Percentiles rank a stretch among this genome's conserved stretches.
These are phyloP conservation scores for Drosophila ananassae DNA, from an alignment of 1,140 invertebrate species.

Conservation along the genomic window DNA sequence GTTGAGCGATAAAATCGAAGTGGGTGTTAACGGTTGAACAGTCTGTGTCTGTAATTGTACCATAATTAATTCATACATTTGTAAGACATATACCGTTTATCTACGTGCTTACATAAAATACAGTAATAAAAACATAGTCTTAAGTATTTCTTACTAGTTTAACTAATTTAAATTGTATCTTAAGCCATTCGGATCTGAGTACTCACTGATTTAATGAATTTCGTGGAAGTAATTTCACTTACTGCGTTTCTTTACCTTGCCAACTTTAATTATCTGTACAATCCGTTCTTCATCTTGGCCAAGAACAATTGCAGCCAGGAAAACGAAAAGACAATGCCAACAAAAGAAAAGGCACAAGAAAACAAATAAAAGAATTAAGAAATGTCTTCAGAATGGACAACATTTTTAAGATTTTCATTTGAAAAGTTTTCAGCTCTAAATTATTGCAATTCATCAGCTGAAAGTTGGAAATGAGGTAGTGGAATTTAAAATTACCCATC, in stretches of 20 bases:
- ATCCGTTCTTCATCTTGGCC: not conserved
- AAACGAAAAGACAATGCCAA: constrained; percentile 2
- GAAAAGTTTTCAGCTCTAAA: constrained; percentile 7
- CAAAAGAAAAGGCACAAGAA: not conserved
- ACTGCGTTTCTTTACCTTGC: constrained; percentile 3
- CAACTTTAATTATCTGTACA: constrained; percentile 7
- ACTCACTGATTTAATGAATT: not conserved
- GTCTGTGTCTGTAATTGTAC: not conserved
- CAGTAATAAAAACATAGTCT: not conserved
- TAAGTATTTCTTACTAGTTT: not conserved
- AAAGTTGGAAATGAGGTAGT: not conserved
- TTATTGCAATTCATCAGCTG: constrained; percentile 6
- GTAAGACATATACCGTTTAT: not conserved
- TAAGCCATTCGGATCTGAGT: not conserved
- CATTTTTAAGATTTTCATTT: constrained; percentile 7
- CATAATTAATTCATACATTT: not conserved
- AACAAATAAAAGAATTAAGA: not conserved
- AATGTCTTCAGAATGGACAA: not conserved
- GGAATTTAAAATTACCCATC: not conserved
- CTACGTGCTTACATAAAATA: not conserved
- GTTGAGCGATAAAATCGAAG: not conserved
- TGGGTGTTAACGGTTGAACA: constrained; percentile 1
- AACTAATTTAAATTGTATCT: not conserved
- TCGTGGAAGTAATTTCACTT: constrained; percentile 5
- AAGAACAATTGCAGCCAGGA: constrained; percentile 5